Percentiles rank a stretch among this genome's conserved stretches.
Conservation (phyloP, 1,140 invertebrate species). For the Andrena cerasifolii region DNA sequence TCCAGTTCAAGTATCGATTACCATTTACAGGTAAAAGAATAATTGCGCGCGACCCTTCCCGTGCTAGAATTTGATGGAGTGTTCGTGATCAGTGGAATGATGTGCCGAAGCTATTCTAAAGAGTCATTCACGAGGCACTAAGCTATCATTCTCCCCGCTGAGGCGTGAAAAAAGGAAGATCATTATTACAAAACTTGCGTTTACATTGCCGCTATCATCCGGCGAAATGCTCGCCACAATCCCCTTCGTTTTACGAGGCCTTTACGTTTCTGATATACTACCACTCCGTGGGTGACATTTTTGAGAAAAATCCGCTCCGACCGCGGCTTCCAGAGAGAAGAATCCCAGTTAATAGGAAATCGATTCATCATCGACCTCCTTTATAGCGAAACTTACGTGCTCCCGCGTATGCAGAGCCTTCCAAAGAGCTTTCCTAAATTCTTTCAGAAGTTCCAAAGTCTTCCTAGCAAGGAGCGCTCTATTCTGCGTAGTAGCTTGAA, state of each 20-base stretch:
- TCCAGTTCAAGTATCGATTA: no score
- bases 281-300: neutral
- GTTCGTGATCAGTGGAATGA: no score
- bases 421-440: neutral
- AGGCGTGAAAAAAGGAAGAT: neutral
- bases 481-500: no score
- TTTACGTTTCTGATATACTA: neutral
- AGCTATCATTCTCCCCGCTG: neutral
- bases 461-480: neutral
- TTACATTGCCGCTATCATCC: neutral
- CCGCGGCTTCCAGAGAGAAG: neutral
- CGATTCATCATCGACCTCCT: no score
- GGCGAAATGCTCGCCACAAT: neutral
- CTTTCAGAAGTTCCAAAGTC: neutral
- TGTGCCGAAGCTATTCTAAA: no score
- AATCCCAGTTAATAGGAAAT: neutral
- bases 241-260: neutral
- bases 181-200: conserved; percentile 1
- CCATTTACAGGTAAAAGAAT: no score
- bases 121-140: neutral
- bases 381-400: neutral
- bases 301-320: neutral
- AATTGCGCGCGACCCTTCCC: no score
- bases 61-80: no score
- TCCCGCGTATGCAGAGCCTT: neutral